Base-by-base conservation (phyloP, 92 coral and sea anemone genomes). In the Siderastrea siderea region DNA sequence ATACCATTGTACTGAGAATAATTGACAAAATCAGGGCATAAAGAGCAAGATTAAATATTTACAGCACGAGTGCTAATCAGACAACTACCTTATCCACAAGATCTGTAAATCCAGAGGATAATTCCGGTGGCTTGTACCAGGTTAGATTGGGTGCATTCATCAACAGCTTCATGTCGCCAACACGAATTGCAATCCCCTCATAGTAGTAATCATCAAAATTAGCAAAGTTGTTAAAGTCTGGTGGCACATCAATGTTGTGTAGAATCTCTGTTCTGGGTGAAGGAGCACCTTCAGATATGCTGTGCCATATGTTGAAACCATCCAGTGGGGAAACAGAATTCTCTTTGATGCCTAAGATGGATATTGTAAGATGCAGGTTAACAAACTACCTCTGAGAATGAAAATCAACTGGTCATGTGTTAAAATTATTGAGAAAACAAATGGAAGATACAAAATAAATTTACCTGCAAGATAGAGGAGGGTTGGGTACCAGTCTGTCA, bases 401-500 rank as follows among this genome's bases (percentile, higher is more conserved):
- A 8, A 9, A 17, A 4, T 5, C 13, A 26, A 44, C 26, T 7
- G 6, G 71, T 26, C 13, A 63, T 16, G 6, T 2, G 3, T 10
- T 14, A 14, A 7, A 55, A 8, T 5, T 5, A 52, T 52, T 52
- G 57, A 55, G 38, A 14, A 55, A 26, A 14, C 38, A 7, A 3
- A 55, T 55, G 9, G 12, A 14, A 11, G 12, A 55, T 7, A 55
- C 15, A 17, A 65, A 45, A 6, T 43, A 17, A 17, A 9, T 53
- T 38, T 81, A 87, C 91, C 91, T 72, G 87, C 79, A 19, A 87
- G 43, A 46, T 87, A 59, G 38, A 87, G 75, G 65, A 87, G 87
- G 59, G 96, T 94, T 63, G 95, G 96, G 70, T 94, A 94, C 96
- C 96, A 94, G 77, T 94, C 96, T 52, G 96, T 94, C 17, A 94